These are phyloP conservation scores for Zonitis immaculata DNA, from an alignment of 2,888 invertebrate genomes.

Conservation along the genomic window DNA sequence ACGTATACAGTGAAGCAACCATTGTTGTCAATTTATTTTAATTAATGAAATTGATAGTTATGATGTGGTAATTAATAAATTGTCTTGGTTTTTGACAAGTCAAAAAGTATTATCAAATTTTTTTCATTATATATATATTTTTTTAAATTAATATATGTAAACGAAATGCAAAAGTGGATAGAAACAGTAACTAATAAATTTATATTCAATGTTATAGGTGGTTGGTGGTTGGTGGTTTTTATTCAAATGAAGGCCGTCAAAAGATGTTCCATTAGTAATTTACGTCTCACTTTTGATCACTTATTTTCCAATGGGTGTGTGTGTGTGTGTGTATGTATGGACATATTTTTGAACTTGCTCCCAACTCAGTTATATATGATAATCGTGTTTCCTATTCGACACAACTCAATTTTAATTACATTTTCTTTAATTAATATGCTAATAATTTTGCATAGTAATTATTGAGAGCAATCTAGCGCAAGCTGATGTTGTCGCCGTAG, in stretches of 20 bases:
- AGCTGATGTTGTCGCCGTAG: constrained; percentile 39
- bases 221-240: constrained; percentile 32
- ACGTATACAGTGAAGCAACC: too few species aligned
- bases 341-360: constrained; percentile 41
- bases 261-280: constrained; percentile 47
- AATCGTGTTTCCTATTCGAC: constrained; percentile 48
- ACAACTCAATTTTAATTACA: constrained; percentile 53
- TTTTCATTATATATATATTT: too few species aligned
- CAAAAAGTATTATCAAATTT: too few species aligned
- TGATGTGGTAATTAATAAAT: too few species aligned
- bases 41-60: too few species aligned
- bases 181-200: constrained; percentile 44
- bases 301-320: constrained; percentile 42
- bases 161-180: constrained; percentile 44
- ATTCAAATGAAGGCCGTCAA: constrained; percentile 46
- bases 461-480: constrained; percentile 51
- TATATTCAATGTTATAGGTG: constrained; percentile 23
- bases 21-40: too few species aligned
- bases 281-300: constrained; percentile 45
- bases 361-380: constrained; percentile 45
- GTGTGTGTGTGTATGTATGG: too few species aligned
- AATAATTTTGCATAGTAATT: constrained; percentile 54
- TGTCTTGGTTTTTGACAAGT: too few species aligned
- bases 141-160: constrained; percentile 46
- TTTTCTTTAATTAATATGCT: constrained; percentile 55